phyloP scores from a whole-genome alignment of 1,140 invertebrate genomes.

The Danaus plexippus region DNA sequence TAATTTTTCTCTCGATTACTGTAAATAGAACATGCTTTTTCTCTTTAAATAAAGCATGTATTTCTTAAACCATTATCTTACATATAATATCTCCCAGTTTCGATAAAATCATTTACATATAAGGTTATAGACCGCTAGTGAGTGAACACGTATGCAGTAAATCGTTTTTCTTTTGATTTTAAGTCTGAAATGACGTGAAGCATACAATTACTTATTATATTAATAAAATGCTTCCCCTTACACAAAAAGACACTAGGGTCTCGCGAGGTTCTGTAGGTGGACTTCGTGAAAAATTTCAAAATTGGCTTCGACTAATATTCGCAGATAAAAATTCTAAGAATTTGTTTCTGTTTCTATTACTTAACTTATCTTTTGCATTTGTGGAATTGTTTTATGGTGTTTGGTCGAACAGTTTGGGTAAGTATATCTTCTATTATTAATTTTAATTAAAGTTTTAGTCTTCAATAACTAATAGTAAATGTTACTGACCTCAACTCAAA shows the following conservation, averaged over 20 bases:
- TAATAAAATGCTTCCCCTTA: constrained; percentile 81
- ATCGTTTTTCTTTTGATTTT: constrained; percentile 40
- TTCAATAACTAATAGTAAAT: no score
- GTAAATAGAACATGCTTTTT: constrained; percentile 30
- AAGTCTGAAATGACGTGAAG: constrained; percentile 56
- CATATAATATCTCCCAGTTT: constrained; percentile 20
- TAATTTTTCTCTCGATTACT: constrained; percentile 21
- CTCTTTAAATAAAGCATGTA: constrained; percentile 27
- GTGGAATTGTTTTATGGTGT: constrained; percentile 96
- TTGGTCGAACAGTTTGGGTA: constrained; percentile 94
- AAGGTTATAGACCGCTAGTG: constrained; percentile 53
- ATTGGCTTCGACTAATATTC: constrained; percentile 90
- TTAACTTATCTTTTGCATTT: constrained; percentile 97
- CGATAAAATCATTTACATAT: constrained; percentile 11
- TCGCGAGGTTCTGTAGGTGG: constrained; percentile 73
- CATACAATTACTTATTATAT: constrained; percentile 22
- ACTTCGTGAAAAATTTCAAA: constrained; percentile 80
- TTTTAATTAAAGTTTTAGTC: not conserved
- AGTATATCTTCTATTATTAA: constrained; percentile 24
- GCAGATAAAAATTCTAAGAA: constrained; percentile 94
- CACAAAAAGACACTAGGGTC: constrained; percentile 80
- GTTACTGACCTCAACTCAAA: no score
- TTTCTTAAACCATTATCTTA: constrained; percentile 15
- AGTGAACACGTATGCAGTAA: constrained; percentile 66
- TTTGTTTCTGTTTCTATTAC: constrained; percentile 93